phyloP scores from a whole-genome alignment of 1,140 invertebrate species.

The Lithobius niger region DNA sequence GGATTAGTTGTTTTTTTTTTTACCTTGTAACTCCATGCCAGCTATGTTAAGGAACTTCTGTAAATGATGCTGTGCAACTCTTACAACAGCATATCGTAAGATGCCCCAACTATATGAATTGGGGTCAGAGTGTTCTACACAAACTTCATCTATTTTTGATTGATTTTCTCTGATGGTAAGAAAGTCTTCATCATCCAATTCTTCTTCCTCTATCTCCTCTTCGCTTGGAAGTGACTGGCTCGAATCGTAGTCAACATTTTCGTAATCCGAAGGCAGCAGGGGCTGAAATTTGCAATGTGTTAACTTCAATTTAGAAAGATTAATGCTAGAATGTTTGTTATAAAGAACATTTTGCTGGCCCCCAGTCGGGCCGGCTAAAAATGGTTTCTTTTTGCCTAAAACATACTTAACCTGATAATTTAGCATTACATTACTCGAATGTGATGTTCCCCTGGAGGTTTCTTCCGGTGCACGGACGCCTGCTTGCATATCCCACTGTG shows the following conservation, averaged over 20 bases:
- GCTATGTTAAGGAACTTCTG: constrained; percentile 63
- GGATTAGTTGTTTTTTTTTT: too few species aligned
- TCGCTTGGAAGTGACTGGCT: constrained; percentile 59
- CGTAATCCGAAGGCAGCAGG: constrained; percentile 44
- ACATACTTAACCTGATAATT: too few species aligned
- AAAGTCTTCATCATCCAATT: constrained; percentile 47
- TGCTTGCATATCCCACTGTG: too few species aligned
- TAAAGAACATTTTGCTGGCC: too few species aligned
- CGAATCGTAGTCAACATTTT: constrained; percentile 75
- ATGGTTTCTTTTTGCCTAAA: too few species aligned
- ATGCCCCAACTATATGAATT: constrained; percentile 90
- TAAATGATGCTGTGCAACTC: constrained; percentile 66
- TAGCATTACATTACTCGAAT: too few species aligned
- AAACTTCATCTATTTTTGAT: constrained; percentile 20
- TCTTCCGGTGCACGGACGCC: too few species aligned
- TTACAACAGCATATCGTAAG: constrained; percentile 73
- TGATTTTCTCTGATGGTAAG: constrained; percentile 16
- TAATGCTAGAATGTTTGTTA: too few species aligned
- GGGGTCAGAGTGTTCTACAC: constrained; percentile 74
- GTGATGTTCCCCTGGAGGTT: too few species aligned
- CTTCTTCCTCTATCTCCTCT: constrained; percentile 35
- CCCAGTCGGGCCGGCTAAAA: too few species aligned
- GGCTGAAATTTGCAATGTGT: too few species aligned
- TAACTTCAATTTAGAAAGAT: too few species aligned
- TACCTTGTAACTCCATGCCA: constrained; percentile 82